A percentile compares a stretch with the other conserved stretches of the same genome.
Evolutionary conservation across 2,113 vertebrate species (phyloP).

Genomic region (Reinhardtius hippoglossoides): DNA sequence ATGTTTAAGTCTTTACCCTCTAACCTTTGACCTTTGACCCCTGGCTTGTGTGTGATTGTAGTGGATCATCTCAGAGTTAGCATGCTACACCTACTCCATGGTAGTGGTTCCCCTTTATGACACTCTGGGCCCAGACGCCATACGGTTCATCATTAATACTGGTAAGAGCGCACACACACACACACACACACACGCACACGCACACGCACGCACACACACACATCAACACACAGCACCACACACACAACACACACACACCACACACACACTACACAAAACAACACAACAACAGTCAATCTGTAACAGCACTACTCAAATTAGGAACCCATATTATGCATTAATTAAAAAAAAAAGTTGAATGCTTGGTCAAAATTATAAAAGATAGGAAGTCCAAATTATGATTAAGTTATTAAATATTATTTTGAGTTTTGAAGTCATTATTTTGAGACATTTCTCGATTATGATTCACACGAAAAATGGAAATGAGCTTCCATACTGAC

Average conservation of each 20-base stretch:
- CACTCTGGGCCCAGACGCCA: constrained; percentile 94
- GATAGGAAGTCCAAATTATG: no score
- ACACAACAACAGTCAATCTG: background rate
- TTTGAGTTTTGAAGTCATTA: no score
- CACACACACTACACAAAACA: no score
- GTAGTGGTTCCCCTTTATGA: constrained; percentile 97
- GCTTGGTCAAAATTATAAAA: no score
- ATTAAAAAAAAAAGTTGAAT: no score
- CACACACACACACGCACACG: background rate
- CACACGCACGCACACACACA: no score
- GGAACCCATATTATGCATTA: no score
- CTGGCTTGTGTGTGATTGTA: constrained; percentile 65
- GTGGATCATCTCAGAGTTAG: constrained; percentile 98
- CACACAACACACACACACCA: background rate
- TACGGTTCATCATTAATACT: constrained; percentile 95
- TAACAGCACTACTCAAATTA: background rate
- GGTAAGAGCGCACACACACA: constrained; percentile 80
- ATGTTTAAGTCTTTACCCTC: background rate
- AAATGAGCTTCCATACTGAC: no score
- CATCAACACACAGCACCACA: background rate
- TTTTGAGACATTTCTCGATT: no score
- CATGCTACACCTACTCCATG: constrained; percentile 99
- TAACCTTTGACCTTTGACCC: constrained; percentile 4
- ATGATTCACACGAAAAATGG: no score
- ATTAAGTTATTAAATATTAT: no score